phyloP scores from a whole-genome alignment of 2,113 vertebrate species.

The Ptilorrhoa leucosticta region DNA sequence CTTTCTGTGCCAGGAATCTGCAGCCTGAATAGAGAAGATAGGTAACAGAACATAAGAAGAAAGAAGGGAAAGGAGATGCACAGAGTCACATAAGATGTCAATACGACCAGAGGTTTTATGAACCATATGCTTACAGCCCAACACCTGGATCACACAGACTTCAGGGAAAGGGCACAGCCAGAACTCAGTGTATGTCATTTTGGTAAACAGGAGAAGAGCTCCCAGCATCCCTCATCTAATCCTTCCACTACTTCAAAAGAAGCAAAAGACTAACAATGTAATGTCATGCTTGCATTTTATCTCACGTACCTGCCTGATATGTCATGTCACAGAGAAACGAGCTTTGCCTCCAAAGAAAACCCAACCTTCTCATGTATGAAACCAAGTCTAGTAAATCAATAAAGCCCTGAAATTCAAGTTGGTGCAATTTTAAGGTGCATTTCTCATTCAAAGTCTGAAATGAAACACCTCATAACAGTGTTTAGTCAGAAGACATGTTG shows the following conservation, averaged over 20 bases:
- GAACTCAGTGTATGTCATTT: rapidly evolving
- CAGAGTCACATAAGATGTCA: background rate
- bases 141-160: background rate
- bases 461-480: background rate
- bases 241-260: background rate
- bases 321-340: background rate
- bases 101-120: background rate
- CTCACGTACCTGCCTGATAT: background rate
- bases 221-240: background rate
- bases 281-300: background rate
- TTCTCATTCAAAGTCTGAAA: background rate
- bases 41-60: background rate
- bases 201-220: background rate
- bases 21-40: background rate
- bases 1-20: background rate
- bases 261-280: background rate
- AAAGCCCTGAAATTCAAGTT: background rate
- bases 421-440: background rate
- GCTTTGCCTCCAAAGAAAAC: background rate
- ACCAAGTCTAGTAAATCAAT: background rate
- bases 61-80: background rate
- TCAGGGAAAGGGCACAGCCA: background rate
- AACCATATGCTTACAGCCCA: background rate
- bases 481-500: background rate
- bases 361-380: background rate